phyloP scores from a whole-genome alignment of 2,888 invertebrate species.

The Hydrotaea cyrtoneurina region DNA sequence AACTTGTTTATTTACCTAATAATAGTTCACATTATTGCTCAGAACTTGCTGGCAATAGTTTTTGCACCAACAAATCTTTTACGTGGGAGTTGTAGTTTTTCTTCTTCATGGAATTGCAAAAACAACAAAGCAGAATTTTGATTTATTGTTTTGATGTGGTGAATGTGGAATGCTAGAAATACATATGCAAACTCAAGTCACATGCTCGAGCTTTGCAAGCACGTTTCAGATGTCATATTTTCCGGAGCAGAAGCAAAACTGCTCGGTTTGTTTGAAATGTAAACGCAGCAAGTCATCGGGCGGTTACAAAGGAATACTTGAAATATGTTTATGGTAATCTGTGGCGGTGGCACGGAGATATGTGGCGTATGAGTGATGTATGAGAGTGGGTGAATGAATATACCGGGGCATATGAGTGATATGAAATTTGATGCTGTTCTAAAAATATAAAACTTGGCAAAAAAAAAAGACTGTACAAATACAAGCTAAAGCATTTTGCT shows the following conservation, averaged over 20 bases:
- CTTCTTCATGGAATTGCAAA: no score
- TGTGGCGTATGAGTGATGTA: background rate
- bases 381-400: background rate
- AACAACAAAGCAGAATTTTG: background rate
- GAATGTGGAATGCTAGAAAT: no score
- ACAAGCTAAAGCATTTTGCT: no score
- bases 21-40: background rate
- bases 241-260: background rate
- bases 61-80: background rate
- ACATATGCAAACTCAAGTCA: background rate
- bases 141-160: conserved; percentile 16
- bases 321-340: conserved; percentile 1
- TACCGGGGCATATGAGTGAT: no score
- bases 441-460: no score
- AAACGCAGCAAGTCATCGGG: background rate
- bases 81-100: background rate
- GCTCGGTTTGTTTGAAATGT: conserved; percentile 9
- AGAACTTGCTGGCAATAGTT: background rate
- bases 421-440: no score
- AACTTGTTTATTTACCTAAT: conserved; percentile 5
- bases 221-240: conserved; percentile 21
- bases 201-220: background rate
- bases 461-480: no score
- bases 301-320: background rate
- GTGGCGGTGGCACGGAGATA: background rate